Percentiles rank a stretch among this genome's conserved stretches.
phyloP scores from a whole-genome alignment of 2,113 vertebrate species.

The Echinops telfairi region DNA sequence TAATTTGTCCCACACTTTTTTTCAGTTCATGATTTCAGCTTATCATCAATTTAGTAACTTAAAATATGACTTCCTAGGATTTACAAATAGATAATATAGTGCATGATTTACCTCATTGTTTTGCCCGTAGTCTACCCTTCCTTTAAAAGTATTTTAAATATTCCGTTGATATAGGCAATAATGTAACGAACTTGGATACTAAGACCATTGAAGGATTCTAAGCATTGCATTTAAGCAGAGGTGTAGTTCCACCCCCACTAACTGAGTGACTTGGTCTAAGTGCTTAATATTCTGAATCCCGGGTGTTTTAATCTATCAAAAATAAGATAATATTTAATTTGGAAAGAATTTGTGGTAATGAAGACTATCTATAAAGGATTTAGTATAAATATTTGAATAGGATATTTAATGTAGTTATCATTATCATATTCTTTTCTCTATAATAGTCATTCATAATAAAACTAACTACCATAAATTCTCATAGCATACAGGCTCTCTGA shows the following conservation, averaged over 20 bases:
- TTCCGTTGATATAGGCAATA: constrained; percentile 3
- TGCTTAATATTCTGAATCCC: background rate
- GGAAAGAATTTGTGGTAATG: background rate
- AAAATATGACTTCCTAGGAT: background rate
- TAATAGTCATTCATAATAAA: constrained; percentile 47
- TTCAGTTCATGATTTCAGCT: constrained; percentile 36
- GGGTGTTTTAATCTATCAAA: background rate
- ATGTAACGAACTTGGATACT: background rate
- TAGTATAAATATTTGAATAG: background rate
- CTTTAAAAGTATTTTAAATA: background rate
- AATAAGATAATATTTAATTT: background rate
- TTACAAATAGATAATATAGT: background rate
- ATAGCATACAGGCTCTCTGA: too few relatives aligned
- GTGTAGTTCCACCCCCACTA: fast-evolving
- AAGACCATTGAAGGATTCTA: background rate
- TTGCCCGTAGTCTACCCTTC: background rate
- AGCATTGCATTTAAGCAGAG: background rate
- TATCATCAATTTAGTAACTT: background rate
- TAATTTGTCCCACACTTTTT: constrained; percentile 48
- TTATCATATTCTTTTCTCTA: background rate
- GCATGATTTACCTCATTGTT: background rate
- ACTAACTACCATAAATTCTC: too few relatives aligned
- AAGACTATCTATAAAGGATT: background rate
- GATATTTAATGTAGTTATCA: background rate
- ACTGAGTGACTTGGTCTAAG: background rate